phyloP scores from a whole-genome alignment of 2,888 invertebrate species.

The Phasia obesa region DNA sequence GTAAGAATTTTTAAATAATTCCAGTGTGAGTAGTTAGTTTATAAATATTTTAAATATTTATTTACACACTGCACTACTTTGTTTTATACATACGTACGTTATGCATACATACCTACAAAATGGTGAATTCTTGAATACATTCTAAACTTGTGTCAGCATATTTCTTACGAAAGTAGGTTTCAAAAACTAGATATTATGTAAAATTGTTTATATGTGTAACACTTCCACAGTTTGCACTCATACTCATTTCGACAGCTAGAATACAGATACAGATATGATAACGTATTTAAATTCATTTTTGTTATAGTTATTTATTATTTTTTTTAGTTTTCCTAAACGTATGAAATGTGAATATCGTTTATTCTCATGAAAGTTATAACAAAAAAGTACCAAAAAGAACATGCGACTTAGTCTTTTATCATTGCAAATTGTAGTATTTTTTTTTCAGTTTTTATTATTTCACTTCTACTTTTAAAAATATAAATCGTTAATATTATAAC shows the following conservation, averaged over 20 bases:
- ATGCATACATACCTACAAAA: not conserved
- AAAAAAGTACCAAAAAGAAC: too few relatives aligned
- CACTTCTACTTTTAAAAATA: too few relatives aligned
- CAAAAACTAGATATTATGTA: too few relatives aligned
- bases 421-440: too few relatives aligned
- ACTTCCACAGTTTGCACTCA: constrained; percentile 6
- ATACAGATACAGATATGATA: constrained; percentile 6
- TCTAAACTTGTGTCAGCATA: too few relatives aligned
- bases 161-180: too few relatives aligned
- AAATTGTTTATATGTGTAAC: not conserved
- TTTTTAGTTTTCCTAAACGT: not conserved
- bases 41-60: constrained; percentile 68
- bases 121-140: too few relatives aligned
- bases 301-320: not conserved
- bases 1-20: constrained; percentile 60
- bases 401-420: too few relatives aligned
- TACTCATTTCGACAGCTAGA: constrained; percentile 21
- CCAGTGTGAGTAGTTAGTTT: constrained; percentile 58
- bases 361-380: too few relatives aligned
- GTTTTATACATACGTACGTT: not conserved
- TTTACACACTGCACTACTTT: constrained; percentile 39
- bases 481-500: too few relatives aligned
- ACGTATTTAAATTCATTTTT: constrained; percentile 25
- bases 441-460: too few relatives aligned
- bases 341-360: too few relatives aligned